phyloP scores from a whole-genome alignment of 2,113 vertebrate species.

The Gorsachius goisagi region DNA sequence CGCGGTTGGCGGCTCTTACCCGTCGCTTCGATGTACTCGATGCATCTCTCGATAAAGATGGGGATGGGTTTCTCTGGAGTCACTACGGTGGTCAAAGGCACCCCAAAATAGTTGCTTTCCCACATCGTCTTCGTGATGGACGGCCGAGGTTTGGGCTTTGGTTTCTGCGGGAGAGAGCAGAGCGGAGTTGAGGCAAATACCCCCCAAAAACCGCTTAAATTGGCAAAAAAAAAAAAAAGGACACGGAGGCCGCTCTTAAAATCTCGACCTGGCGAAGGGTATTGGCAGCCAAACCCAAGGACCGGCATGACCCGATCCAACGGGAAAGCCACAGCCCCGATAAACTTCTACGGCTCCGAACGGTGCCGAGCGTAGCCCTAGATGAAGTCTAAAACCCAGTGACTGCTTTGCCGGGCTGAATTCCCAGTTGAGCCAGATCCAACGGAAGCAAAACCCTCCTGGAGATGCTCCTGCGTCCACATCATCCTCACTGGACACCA shows the following conservation, averaged over 20 bases:
- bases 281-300: not conserved
- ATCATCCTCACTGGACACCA: not conserved
- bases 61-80: constrained; percentile 87
- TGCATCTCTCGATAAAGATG: constrained; percentile 92
- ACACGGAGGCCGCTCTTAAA: not conserved
- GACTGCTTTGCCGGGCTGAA: not conserved
- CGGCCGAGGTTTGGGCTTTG: constrained; percentile 86
- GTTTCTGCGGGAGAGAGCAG: constrained; percentile 76
- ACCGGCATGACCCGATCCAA: not conserved
- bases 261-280: not conserved
- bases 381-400: not conserved
- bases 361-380: not conserved
- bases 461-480: not conserved
- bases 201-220: not conserved
- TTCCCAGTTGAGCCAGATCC: not conserved
- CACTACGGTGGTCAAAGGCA: constrained; percentile 84
- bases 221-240: not conserved
- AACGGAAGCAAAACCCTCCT: not conserved
- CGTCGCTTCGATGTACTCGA: constrained; percentile 91
- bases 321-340: not conserved
- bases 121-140: constrained; percentile 87
- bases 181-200: not conserved
- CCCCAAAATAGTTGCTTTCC: constrained; percentile 94
- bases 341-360: not conserved
- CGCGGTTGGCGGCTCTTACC: constrained; percentile 68